phyloP scores from a whole-genome alignment of 1,140 invertebrate genomes.

The Cydia amplana region DNA sequence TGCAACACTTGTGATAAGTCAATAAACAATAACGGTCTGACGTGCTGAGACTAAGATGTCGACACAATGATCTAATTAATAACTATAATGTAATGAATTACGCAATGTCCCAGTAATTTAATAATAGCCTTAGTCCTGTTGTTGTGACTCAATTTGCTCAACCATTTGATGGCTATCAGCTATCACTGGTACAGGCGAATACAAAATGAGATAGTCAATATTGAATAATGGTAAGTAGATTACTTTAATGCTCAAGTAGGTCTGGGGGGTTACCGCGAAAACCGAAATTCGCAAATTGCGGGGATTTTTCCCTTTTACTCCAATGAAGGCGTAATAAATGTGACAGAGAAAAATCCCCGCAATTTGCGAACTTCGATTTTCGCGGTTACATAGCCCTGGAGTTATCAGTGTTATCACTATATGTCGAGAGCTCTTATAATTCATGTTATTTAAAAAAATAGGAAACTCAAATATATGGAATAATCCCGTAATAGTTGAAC shows the following conservation, averaged over 20 bases:
- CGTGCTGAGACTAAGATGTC: not conserved
- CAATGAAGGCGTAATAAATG: no score
- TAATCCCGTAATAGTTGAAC: no score
- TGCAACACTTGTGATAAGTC: not conserved
- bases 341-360: no score
- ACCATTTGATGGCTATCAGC: not conserved
- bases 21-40: not conserved
- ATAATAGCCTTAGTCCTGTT: conserved; percentile 6
- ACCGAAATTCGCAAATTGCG: no score
- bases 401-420: not conserved
- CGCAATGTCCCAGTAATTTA: conserved; percentile 15
- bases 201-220: not conserved
- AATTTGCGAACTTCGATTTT: no score
- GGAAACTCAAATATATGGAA: no score
- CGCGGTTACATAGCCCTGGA: no score
- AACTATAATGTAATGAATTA: not conserved
- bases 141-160: conserved; percentile 4
- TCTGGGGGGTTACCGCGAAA: no score
- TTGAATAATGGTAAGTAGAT: no score
- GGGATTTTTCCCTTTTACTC: no score
- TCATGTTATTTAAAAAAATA: not conserved
- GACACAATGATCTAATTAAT: conserved; percentile 10
- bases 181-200: not conserved
- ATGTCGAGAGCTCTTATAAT: no score
- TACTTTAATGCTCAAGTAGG: no score